Evolutionary conservation across 2,113 vertebrate species (phyloP), one percentile per base, ranked within the genome.

Genomic region (Elanus axillaris): DNA sequence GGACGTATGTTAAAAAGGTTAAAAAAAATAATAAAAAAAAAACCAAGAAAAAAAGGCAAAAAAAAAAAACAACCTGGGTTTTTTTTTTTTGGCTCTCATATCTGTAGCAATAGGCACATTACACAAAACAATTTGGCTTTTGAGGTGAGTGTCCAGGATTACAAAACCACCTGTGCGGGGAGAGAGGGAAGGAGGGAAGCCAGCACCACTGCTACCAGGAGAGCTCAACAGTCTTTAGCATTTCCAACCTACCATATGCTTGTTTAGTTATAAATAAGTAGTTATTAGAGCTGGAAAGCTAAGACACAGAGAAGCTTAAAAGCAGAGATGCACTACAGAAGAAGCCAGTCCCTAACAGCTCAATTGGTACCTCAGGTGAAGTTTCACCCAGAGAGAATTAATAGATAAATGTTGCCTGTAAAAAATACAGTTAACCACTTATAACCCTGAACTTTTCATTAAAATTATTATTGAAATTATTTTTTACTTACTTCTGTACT

Each of bases 21-120:
- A 47, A 43, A 69, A 23, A 48, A 29, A 66, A 20, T 3, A 25
- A 4, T 2, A 47, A 8, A 31, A 21, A 79, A 15, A 6, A 31
- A 10, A 7, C 12, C 1, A 13, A 27, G 3, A 7, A 32, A 60
- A 9, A 47, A 27, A 8, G 13, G 4, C 13, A 40, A 8, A 7
- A 16, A 29, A 60, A 43, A n/a, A n/a, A n/a, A n/a, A n/a, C n/a
- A n/a, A n/a, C n/a, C n/a, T n/a, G n/a, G n/a, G n/a, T n/a, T n/a
- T n/a, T n/a, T n/a, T n/a, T n/a, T n/a, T n/a, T n/a, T n/a, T n/a
- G n/a, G 31, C 12, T 55, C 66, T 11, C 29, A 0, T 9, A 48
- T 17, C 36, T 88, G 45, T n/a, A 67, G 29, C 64, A 86, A 16
- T 8, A 20, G 43, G 36, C 19, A 77, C 10, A 7, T 32, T 53